Conservation (phyloP, 1,140 invertebrate species). For the Ceratosolen fusciceps region DNA sequence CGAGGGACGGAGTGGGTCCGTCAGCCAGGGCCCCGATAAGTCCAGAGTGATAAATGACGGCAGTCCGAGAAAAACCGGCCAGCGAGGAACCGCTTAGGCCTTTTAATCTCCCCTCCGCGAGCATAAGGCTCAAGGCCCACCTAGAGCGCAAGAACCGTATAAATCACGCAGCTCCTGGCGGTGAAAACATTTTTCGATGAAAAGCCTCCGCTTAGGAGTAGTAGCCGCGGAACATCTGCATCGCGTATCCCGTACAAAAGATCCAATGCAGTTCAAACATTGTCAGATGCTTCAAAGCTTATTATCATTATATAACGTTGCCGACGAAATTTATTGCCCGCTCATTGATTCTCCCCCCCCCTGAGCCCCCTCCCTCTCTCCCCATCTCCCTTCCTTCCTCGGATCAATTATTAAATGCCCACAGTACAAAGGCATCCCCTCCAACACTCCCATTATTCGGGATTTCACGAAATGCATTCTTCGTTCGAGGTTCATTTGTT, state of each 20-base stretch:
- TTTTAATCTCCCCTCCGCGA: not conserved
- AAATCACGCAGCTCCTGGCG: constrained; percentile 16
- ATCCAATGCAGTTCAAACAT: not conserved
- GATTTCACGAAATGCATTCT: too few relatives aligned
- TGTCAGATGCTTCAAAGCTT: not conserved
- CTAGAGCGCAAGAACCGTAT: constrained; percentile 38
- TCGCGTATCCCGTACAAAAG: not conserved
- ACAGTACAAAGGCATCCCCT: too few relatives aligned
- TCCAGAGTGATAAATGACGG: constrained; percentile 44
- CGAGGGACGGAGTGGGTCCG: constrained; percentile 31
- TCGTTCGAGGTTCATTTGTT: too few relatives aligned
- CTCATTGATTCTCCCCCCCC: too few relatives aligned
- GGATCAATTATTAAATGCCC: too few relatives aligned
- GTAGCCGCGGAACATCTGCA: not conserved
- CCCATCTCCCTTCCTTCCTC: too few relatives aligned
- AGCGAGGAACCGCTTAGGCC: not conserved
- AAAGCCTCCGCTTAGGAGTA: not conserved
- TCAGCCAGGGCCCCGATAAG: too few relatives aligned
- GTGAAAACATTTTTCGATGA: constrained; percentile 15
- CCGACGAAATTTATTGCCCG: too few relatives aligned
- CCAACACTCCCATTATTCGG: too few relatives aligned
- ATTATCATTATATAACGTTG: not conserved
- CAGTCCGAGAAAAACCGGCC: constrained; percentile 24
- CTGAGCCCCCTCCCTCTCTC: too few relatives aligned
- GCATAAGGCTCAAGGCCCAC: constrained; percentile 31